phyloP scores from a whole-genome alignment of 2,888 invertebrate genomes.

The Hirtodrosophila confusa region DNA sequence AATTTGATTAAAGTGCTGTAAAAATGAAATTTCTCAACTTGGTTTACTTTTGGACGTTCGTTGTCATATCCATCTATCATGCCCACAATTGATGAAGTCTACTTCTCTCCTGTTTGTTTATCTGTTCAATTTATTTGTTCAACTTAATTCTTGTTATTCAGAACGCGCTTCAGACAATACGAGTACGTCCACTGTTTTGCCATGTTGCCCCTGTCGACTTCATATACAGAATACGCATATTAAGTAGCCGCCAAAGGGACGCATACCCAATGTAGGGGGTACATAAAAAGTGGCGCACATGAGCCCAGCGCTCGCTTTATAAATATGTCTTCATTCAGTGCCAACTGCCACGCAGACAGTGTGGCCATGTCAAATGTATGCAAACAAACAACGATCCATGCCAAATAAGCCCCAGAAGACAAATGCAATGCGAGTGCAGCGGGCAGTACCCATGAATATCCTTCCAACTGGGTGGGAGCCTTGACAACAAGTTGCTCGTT shows the following conservation, averaged over 20 bases:
- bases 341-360: not conserved
- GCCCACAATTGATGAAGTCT: too few species aligned
- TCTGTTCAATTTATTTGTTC: not conserved
- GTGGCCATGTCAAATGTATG: conserved; percentile 55
- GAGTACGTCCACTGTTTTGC: conserved; percentile 1
- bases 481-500: conserved; percentile 65
- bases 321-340: conserved; percentile 47
- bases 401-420: conserved; percentile 54
- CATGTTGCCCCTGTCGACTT: not conserved
- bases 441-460: conserved; percentile 35
- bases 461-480: conserved; percentile 10
- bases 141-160: conserved; percentile 13
- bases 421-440: conserved; percentile 57
- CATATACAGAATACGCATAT: conserved; percentile 43
- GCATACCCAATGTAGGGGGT: conserved; percentile 23
- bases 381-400: conserved; percentile 58
- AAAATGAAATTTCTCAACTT: not conserved
- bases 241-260: conserved; percentile 44
- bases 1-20: conserved; percentile 27
- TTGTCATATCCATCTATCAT: too few species aligned
- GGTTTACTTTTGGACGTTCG: too few species aligned
- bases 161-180: not conserved
- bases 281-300: conserved; percentile 24
- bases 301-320: conserved; percentile 14
- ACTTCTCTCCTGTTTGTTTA: not conserved